phyloP scores from a whole-genome alignment of 1,140 invertebrate species.

The Acromyrmex charruanus region DNA sequence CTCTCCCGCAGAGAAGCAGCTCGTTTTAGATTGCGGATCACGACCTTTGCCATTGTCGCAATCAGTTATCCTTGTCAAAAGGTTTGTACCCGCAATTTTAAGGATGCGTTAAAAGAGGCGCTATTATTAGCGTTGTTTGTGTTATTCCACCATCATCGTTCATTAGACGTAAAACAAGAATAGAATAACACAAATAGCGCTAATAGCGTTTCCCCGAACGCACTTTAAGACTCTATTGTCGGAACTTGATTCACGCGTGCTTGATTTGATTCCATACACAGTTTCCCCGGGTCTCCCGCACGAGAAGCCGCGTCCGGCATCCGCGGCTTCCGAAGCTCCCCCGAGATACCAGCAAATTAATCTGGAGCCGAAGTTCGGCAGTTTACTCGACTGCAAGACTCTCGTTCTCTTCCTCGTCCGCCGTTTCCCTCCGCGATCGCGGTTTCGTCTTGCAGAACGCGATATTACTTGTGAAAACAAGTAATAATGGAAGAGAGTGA shows the following conservation, averaged over 20 bases:
- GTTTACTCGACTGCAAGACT: constrained; percentile 12
- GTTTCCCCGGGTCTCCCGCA: background rate
- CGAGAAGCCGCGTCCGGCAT: background rate
- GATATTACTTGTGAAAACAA: constrained; percentile 17
- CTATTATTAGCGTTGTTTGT: too few relatives aligned
- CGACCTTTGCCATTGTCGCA: background rate
- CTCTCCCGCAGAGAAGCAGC: background rate
- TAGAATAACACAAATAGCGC: too few relatives aligned
- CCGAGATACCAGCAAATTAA: constrained; percentile 40
- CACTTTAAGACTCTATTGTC: background rate
- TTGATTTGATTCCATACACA: constrained; percentile 28
- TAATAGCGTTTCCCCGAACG: too few relatives aligned
- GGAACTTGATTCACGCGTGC: background rate
- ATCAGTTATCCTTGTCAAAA: background rate
- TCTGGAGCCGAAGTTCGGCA: constrained; percentile 41
- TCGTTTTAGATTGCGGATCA: background rate
- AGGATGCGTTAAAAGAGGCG: too few relatives aligned
- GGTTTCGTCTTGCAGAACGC: constrained; percentile 1
- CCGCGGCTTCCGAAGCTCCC: constrained; percentile 32
- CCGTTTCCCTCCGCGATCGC: background rate
- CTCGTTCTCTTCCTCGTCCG: background rate
- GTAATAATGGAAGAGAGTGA: background rate
- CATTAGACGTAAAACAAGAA: too few relatives aligned
- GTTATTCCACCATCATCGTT: too few relatives aligned
- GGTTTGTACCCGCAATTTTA: background rate